Evolutionary conservation across 2,888 invertebrate species (phyloP), one percentile per base, ranked within the genome.

Genomic region (Erpobdella octoculata): DNA sequence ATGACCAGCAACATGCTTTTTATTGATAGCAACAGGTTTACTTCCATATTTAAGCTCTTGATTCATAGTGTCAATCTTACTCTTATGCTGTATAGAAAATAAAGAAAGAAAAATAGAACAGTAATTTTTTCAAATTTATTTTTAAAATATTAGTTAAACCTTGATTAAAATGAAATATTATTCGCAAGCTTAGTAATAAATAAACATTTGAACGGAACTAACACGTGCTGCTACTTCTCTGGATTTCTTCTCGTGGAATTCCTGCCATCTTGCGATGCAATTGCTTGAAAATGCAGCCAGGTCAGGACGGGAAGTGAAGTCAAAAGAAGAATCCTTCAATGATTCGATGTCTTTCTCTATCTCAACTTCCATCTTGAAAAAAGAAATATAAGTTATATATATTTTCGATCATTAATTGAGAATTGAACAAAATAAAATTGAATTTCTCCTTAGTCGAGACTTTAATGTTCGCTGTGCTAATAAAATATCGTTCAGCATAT

Each of bases 51-150:
- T 2, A 28, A 62, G 15, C n/a, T 62, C 62, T 33, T 62, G 62
- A 35, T 62, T 62, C 62, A 62, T 4, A 31, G 62, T 62, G 31
- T 62, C 62, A 1, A 62, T 62, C 62, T 62, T 62, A 62, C n/a
- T 62, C 31, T 35, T 31, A 31, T 62, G 62, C 62, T 62, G 31
- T 5, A 62, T 33, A 62, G 1, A 62, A 62, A 6, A 33, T 28
- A 53, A 12, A 15, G 6, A 12, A 6, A 53, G 5, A 53, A 53
- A 48, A 9, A 1, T 18, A n/a, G 28, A 6, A 8, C 28, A 21
- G 28, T 53, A 8, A 18, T 1, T 5, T 25, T 53, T 9, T 12
- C 9, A 41, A 41, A 41, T 41, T 41, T 41, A 41, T 12, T 41
- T 41, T 9, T 12, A 41, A 41, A 18, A 41, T 12, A 41, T 12